These are phyloP conservation scores for Bucorvus abyssinicus DNA, from an alignment of 2,797 vertebrate species.

Conservation along the genomic window DNA sequence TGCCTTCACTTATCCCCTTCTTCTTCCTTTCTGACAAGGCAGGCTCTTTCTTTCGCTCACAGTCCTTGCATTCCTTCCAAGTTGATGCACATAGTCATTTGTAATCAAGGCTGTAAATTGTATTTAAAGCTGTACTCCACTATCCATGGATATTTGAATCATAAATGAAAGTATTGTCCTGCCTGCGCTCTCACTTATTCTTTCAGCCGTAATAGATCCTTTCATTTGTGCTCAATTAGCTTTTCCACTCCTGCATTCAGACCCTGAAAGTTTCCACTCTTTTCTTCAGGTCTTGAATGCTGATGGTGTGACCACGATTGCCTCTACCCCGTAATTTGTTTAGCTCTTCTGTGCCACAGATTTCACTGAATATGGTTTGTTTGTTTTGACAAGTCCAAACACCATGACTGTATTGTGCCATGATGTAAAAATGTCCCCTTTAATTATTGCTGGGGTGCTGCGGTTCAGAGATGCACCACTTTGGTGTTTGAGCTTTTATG, in stretches of 20 bases:
- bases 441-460: conserved; percentile 38
- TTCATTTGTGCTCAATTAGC: conserved; percentile 42
- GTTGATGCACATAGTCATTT: conserved; percentile 22
- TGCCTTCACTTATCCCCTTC: not conserved
- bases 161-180: conserved; percentile 31
- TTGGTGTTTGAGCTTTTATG: not conserved
- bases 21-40: not conserved
- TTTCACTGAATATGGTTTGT: conserved; percentile 61
- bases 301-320: conserved; percentile 24
- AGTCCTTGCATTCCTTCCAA: conserved; percentile 11
- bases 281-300: conserved; percentile 61
- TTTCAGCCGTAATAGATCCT: conserved; percentile 25
- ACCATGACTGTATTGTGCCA: not conserved
- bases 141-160: conserved; percentile 5
- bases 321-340: conserved; percentile 63
- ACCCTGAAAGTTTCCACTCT: conserved; percentile 47
- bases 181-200: not conserved
- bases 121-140: conserved; percentile 8
- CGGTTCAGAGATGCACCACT: not conserved
- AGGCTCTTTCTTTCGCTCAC: conserved; percentile 12
- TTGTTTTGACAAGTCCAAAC: conserved; percentile 71
- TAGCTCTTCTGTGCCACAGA: conserved; percentile 53
- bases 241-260: conserved; percentile 48
- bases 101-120: conserved; percentile 11
- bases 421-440: conserved; percentile 52